These are phyloP conservation scores for Dione juno DNA, from an alignment of 2,888 invertebrate species.

Conservation along the genomic window DNA sequence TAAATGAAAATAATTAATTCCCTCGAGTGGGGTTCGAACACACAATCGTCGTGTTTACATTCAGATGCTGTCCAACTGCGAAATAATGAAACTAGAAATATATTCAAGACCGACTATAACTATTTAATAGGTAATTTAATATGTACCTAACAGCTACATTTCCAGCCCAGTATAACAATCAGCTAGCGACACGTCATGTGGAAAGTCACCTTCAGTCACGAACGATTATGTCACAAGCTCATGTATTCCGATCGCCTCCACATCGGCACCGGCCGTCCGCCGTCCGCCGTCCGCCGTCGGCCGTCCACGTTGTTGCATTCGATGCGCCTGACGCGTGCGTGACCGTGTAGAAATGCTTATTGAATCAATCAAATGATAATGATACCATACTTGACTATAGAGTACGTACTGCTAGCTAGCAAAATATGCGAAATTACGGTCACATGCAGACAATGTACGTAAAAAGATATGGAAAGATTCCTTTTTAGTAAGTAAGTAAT, in stretches of 20 bases:
- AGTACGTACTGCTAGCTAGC: neutral
- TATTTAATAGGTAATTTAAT: neutral
- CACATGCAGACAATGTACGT: too few species aligned
- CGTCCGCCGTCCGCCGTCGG: slow-evolving; percentile 11
- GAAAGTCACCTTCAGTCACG: slow-evolving; percentile 44
- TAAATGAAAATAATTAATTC: too few species aligned
- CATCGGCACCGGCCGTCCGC: neutral
- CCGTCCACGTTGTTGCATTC: slow-evolving; percentile 35
- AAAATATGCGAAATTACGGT: neutral
- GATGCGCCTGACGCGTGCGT: slow-evolving; percentile 39
- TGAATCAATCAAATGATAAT: slow-evolving; percentile 32
- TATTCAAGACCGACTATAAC: neutral
- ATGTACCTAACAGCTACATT: neutral
- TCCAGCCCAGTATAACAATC: slow-evolving; percentile 19
- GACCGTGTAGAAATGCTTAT: slow-evolving; percentile 31
- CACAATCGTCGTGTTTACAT: too few species aligned
- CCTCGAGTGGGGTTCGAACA: too few species aligned
- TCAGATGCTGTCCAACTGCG: too few species aligned
- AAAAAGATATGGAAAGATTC: too few species aligned
- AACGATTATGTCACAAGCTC: slow-evolving; percentile 42
- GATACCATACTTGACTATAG: slow-evolving; percentile 4
- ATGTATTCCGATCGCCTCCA: slow-evolving; percentile 35
- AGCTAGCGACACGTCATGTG: slow-evolving; percentile 34
- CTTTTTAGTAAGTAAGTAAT: neutral
- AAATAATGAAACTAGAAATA: neutral